Percentiles rank a stretch among this genome's conserved stretches.
These are phyloP conservation scores for Bungarus multicinctus DNA, from an alignment of 2,113 vertebrate species.

Conservation along the genomic window DNA sequence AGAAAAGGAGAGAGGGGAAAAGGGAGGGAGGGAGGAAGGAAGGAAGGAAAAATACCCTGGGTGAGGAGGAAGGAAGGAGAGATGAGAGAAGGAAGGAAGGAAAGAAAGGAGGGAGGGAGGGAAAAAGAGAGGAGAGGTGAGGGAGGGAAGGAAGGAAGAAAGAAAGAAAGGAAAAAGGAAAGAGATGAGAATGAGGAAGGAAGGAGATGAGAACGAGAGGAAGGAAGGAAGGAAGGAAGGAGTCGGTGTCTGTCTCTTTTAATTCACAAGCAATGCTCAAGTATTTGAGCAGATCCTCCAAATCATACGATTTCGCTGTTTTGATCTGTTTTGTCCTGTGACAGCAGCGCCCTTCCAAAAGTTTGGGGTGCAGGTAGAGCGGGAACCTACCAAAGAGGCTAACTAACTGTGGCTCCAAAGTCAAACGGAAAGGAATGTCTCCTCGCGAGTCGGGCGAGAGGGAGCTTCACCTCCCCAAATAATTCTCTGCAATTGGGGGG, in stretches of 20 bases:
- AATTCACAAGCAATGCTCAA: not conserved
- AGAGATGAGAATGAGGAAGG: too few species aligned
- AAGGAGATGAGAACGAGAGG: too few species aligned
- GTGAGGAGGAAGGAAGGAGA: too few species aligned
- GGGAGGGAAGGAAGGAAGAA: not conserved
- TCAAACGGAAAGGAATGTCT: not conserved
- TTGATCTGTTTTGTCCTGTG: not conserved
- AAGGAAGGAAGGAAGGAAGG: too few species aligned
- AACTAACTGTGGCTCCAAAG: not conserved
- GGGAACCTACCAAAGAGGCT: not conserved
- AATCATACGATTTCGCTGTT: not conserved
- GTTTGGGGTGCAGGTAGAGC: not conserved
- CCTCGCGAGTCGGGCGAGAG: not conserved
- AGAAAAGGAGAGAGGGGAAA: too few species aligned
- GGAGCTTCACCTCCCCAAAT: not conserved
- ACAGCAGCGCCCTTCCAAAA: too few species aligned
- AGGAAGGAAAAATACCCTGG: too few species aligned
- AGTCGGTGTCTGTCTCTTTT: not conserved
- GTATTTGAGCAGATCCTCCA: not conserved
- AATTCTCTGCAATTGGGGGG: not conserved
- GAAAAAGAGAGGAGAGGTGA: too few species aligned
- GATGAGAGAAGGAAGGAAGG: not conserved
- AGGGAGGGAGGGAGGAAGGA: too few species aligned
- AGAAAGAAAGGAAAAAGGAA: too few species aligned
- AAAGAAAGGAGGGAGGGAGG: not conserved